Evolutionary conservation across 2,797 vertebrate genomes (phyloP).

Genomic region (Gymnoscopelus braueri): DNA sequence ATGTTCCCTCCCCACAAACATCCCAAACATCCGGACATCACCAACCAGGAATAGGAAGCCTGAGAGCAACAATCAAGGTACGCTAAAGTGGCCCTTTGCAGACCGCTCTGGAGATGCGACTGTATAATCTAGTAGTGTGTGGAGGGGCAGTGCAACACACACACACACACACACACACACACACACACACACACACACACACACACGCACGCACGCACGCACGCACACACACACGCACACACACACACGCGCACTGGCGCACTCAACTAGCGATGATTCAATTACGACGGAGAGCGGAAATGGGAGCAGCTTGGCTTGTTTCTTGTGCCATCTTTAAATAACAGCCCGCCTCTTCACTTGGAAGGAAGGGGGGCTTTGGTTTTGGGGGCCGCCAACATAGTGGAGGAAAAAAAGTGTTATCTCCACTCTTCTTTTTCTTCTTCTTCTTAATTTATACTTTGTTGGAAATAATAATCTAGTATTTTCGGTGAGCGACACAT

Average conservation of each 20-base stretch:
- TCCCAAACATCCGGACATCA: neutral
- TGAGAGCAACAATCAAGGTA: slow-evolving; percentile 49
- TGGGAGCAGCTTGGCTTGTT: slow-evolving; percentile 68
- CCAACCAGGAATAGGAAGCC: slow-evolving; percentile 35
- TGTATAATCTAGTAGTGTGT: slow-evolving; percentile 60
- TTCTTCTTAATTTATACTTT: no score
- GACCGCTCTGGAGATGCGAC: slow-evolving; percentile 38
- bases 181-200: no score
- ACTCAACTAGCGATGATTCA: slow-evolving; percentile 65
- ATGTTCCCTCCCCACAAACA: slow-evolving; percentile 27
- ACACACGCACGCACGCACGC: no score
- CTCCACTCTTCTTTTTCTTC: neutral
- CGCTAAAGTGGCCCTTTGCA: slow-evolving; percentile 43
- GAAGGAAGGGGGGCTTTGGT: slow-evolving; percentile 35
- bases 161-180: neutral
- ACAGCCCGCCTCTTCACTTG: slow-evolving; percentile 59
- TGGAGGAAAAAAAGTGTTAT: slow-evolving; percentile 46
- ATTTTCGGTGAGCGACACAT: no score
- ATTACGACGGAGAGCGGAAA: slow-evolving; percentile 69
- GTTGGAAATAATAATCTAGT: no score
- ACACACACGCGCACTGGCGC: slow-evolving; percentile 57
- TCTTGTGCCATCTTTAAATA: slow-evolving; percentile 76
- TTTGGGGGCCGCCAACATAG: slow-evolving; percentile 31
- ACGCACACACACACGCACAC: slow-evolving; percentile 1
- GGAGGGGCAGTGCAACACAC: neutral